phyloP scores from a whole-genome alignment of 2,113 vertebrate genomes.

The Gyps fulvus region DNA sequence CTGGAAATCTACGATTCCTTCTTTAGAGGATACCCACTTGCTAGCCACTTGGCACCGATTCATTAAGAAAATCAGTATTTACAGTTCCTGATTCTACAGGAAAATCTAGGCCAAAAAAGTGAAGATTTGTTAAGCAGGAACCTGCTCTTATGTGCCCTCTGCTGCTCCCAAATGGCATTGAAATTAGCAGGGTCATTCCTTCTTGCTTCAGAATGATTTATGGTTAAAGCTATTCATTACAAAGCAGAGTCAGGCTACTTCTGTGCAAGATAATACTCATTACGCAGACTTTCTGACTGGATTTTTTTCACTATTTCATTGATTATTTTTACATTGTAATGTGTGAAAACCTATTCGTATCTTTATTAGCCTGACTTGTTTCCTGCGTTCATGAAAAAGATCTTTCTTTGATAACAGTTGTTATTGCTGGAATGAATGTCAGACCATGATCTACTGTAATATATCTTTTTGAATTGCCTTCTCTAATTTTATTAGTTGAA shows the following conservation, averaged over 20 bases:
- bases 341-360: slow-evolving; percentile 45
- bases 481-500: slow-evolving; percentile 49
- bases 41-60: background rate
- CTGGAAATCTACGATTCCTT: background rate
- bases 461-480: slow-evolving; percentile 39
- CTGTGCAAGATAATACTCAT: slow-evolving; percentile 68
- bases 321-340: slow-evolving; percentile 60
- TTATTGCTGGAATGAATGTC: slow-evolving; percentile 64
- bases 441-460: slow-evolving; percentile 13
- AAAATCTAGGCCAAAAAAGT: background rate
- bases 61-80: background rate
- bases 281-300: slow-evolving; percentile 46
- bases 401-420: slow-evolving; percentile 58
- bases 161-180: slow-evolving; percentile 3
- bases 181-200: background rate
- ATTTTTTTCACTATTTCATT: slow-evolving; percentile 56
- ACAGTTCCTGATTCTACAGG: background rate
- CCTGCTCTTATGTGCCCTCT: slow-evolving; percentile 18
- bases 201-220: slow-evolving; percentile 59
- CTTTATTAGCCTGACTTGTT: slow-evolving; percentile 64
- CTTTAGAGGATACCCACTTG: background rate
- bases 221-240: slow-evolving; percentile 47
- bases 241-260: slow-evolving; percentile 60
- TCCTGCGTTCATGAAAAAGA: slow-evolving; percentile 40
- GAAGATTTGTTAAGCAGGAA: background rate